Evolutionary conservation across 1,140 invertebrate genomes (phyloP), one percentile per base, ranked within the genome.

Genomic region (Batillaria attramentaria): DNA sequence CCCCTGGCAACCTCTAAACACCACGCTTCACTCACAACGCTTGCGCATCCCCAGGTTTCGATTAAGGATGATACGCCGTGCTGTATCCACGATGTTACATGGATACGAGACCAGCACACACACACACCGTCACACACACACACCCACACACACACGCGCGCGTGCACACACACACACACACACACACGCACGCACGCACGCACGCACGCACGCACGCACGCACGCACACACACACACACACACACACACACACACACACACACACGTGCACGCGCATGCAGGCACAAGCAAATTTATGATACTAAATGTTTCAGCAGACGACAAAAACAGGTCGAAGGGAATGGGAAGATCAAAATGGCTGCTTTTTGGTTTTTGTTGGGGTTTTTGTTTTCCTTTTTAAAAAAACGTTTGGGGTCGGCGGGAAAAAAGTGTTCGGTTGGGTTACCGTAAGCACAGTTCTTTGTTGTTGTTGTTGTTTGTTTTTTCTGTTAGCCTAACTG

Each of bases 161-260:
- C 57, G n/a, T 62, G 66, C 66, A 20, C 66, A 18, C 4, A 43
- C 39, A 41, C 39, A 69, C 66, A 37, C 5, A 39, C 33, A 69
- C 3, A 69, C 33, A 69, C 2, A 35, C 33, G 33, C 39, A 41
- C 33, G 33, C 66, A 6, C 66, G 10, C 5, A 41, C 33, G 20
- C 5, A 41, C 33, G 39, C 39, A 39, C 39, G 33, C 33, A 69
- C 66, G n/a, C 33, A 35, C 66, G 10, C 66, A 35, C 33, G 33
- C 33, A 69, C 66, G 20, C 33, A 69, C 33, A 69, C 33, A 69
- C 33, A 39, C 39, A 39, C 5, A 39, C 39, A 4, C 39, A 42
- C 33, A 69, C 33, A 69, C 33, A 41, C 33, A 69, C 66, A 69
- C 39, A 69, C 33, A 69, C 33, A 39, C 39, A 39, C 33, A 69